Percentiles rank a stretch among this genome's conserved stretches.
phyloP scores from a whole-genome alignment of 2,888 invertebrate species.

The Eristalis pertinax region DNA sequence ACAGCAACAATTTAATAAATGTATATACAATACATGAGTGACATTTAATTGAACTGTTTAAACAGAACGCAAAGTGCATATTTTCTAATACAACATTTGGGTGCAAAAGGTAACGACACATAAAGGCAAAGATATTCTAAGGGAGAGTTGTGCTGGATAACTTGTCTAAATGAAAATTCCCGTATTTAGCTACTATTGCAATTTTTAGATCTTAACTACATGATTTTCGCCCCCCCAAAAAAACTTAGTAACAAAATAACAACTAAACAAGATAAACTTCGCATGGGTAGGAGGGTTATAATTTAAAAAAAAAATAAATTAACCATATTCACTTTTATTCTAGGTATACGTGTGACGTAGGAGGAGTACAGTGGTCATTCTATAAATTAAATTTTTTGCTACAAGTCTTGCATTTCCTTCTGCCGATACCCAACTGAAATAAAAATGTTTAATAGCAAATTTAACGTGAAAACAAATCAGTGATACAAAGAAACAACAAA shows the following conservation, averaged over 20 bases:
- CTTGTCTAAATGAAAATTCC: neutral
- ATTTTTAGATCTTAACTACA: slow-evolving; percentile 5
- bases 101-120: slow-evolving; percentile 1
- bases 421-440: slow-evolving; percentile 71
- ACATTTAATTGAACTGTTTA: neutral
- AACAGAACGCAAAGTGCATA: slow-evolving; percentile 22
- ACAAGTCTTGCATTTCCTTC: slow-evolving; percentile 69
- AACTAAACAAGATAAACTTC: slow-evolving; percentile 22
- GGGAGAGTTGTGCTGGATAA: neutral
- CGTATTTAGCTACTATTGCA: slow-evolving; percentile 9
- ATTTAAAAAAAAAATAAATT: slow-evolving; percentile 15
- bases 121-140: neutral
- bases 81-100: neutral
- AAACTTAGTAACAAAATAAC: slow-evolving; percentile 40
- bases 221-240: neutral
- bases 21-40: neutral
- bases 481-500: slow-evolving; percentile 26
- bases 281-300: slow-evolving; percentile 4
- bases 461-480: slow-evolving; percentile 25
- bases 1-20: neutral
- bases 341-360: slow-evolving; percentile 42
- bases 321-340: slow-evolving; percentile 63
- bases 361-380: slow-evolving; percentile 54
- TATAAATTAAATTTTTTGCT: slow-evolving; percentile 66
- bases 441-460: slow-evolving; percentile 63